These are phyloP conservation scores for Lagorchestes hirsutus DNA, from an alignment of 2,797 vertebrate species.

Conservation along the genomic window DNA sequence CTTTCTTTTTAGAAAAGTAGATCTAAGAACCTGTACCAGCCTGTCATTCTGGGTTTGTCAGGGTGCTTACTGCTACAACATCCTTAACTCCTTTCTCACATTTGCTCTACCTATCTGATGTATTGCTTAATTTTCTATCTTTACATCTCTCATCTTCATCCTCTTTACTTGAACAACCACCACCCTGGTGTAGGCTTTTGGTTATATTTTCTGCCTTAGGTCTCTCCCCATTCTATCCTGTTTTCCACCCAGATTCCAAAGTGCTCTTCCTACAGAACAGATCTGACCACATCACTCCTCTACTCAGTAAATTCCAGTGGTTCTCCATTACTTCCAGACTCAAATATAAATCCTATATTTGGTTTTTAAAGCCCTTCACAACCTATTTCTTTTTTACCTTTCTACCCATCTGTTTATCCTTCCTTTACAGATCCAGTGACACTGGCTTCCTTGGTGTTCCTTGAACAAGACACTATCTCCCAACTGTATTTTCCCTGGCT, in stretches of 20 bases:
- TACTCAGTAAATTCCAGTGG: neutral
- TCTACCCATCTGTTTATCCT: neutral
- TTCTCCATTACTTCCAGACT: neutral
- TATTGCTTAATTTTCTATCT: neutral
- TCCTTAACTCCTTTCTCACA: no score
- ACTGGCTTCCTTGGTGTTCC: no score
- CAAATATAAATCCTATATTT: neutral
- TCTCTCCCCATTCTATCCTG: neutral
- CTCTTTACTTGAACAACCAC: neutral
- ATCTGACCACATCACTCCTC: neutral
- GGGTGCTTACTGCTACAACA: no score
- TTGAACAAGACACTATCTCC: no score
- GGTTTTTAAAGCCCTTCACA: neutral
- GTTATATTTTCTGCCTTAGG: neutral
- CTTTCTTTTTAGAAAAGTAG: no score
- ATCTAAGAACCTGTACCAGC: no score
- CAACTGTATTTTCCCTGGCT: no score
- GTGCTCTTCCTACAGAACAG: slow-evolving; percentile 11
- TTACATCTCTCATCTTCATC: neutral
- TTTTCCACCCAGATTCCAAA: neutral
- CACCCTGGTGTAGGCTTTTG: neutral
- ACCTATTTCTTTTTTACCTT: neutral
- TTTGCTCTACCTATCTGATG: neutral
- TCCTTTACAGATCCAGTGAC: no score
- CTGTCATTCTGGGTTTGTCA: no score